phyloP scores from a whole-genome alignment of 2,888 invertebrate species.

The Zaprionus bogoriensis region DNA sequence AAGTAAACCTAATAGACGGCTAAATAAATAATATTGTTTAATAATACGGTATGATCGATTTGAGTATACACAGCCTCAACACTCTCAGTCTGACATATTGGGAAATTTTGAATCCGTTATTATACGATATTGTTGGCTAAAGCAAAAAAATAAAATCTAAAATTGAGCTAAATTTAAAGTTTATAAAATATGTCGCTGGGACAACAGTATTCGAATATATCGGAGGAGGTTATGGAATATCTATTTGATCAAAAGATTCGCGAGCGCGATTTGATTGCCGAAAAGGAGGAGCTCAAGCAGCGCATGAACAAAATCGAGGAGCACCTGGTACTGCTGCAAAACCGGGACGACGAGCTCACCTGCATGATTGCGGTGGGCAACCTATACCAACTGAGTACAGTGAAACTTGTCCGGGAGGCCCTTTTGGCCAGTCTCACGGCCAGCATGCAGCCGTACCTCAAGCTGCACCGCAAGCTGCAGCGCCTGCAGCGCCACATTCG shows the following conservation, averaged over 20 bases:
- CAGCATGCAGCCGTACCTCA: constrained; percentile 38
- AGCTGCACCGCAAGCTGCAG: constrained; percentile 44
- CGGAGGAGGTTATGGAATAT: constrained; percentile 56
- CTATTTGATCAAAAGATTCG: constrained; percentile 51
- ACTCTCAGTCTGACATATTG: background rate
- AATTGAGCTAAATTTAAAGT: constrained; percentile 14
- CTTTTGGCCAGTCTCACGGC: constrained; percentile 18
- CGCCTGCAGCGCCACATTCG: constrained; percentile 47
- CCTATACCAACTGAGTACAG: constrained; percentile 55
- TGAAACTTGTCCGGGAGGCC: constrained; percentile 38
- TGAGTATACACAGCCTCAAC: background rate
- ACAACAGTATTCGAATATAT: constrained; percentile 23
- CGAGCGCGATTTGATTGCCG: constrained; percentile 33
- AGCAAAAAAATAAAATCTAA: constrained; percentile 13
- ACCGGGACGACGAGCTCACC: constrained; percentile 39
- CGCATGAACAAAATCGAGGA: constrained; percentile 40
- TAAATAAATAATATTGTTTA: constrained; percentile 11
- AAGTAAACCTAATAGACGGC: constrained; percentile 6
- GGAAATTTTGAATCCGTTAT: background rate
- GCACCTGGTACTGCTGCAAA: constrained; percentile 40
- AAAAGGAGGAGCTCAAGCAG: constrained; percentile 47
- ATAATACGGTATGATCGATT: background rate
- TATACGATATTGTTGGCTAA: background rate
- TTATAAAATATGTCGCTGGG: constrained; percentile 11
- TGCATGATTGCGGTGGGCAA: constrained; percentile 52